Base-by-base conservation (phyloP, 2,888 invertebrate species). In the Agrochola lota region DNA sequence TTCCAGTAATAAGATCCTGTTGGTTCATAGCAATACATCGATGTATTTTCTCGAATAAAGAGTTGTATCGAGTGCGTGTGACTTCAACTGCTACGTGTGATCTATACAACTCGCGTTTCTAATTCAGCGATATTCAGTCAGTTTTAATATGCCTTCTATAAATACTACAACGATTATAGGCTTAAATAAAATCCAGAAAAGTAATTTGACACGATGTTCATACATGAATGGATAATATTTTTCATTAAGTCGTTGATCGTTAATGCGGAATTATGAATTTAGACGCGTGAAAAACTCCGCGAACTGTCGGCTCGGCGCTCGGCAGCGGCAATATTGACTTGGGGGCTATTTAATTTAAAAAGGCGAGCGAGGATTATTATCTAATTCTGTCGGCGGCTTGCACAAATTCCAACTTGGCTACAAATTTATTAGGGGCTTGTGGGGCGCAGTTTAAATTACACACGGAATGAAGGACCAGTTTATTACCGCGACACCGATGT, bases 1-100 rank as follows among this genome's bases (percentile, higher is more conserved):
- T 98, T 98, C 91, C 98, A 98, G 98, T 98, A 98, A 91, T 95
- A 96, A 87, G 97, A 97, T 91, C 98, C 98, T 98, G 96, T 94
- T 85, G 93, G 90, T 85, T 81, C 75, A 84, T 69, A 88, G 75
- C 74, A 81, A 90, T 17, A 77, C 77, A 89, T 81, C 75, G 12
- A 49, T 76, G 73, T 85, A 78, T 55, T 30, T 55, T 57, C 35
- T 67, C 23, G 4, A 46, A 62, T n/a, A 52, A 52, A 70, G 20
- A 64, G 0, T 49, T 43, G 0, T 59, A 8, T 59, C 9, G 46
- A 57, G 26, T 52, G 62, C 52, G 43, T 52, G 59, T 40, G 46
- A 69, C 40, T 12, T 67, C 30, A 52, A 52, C 23, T 17, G 62
- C 40, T 23, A 40, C 57, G 67, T 57, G 46, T 43, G 63, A 23